These are phyloP conservation scores for Parascotia fuliginaria DNA, from an alignment of 2,888 invertebrate species.

Conservation along the genomic window DNA sequence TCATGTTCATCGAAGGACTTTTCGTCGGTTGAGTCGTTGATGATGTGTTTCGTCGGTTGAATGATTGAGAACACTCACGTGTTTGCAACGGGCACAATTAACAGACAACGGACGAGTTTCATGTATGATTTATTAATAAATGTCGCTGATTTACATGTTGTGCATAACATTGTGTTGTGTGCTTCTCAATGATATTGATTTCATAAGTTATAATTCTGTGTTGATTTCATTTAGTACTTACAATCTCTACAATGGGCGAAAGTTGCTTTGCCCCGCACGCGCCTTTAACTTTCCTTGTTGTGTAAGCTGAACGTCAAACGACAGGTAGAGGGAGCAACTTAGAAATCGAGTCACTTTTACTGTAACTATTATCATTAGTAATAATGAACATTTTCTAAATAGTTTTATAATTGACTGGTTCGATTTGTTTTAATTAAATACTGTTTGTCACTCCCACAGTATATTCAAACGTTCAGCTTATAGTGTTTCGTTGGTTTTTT, in stretches of 20 bases:
- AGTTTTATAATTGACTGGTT: constrained; percentile 38
- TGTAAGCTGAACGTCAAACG: constrained; percentile 79
- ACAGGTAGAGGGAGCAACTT: constrained; percentile 79
- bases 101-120: constrained; percentile 31
- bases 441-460: constrained; percentile 46
- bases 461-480: constrained; percentile 59
- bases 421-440: constrained; percentile 28
- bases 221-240: constrained; percentile 50
- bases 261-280: constrained; percentile 78
- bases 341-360: constrained; percentile 80
- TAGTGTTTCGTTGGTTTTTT: constrained; percentile 73
- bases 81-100: constrained; percentile 49
- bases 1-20: constrained; percentile 78
- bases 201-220: constrained; percentile 36
- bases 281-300: constrained; percentile 84
- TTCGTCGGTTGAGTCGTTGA: constrained; percentile 64
- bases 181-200: constrained; percentile 13
- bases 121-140: constrained; percentile 36
- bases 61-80: constrained; percentile 61
- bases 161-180: constrained; percentile 7
- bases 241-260: constrained; percentile 78
- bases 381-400: constrained; percentile 49
- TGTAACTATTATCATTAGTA: constrained; percentile 61
- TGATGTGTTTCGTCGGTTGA: too few relatives aligned
- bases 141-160: constrained; percentile 34